Evolutionary conservation across 2,888 invertebrate genomes (phyloP), one percentile per base, ranked within the genome.

Genomic region (Lasius platythorax): DNA sequence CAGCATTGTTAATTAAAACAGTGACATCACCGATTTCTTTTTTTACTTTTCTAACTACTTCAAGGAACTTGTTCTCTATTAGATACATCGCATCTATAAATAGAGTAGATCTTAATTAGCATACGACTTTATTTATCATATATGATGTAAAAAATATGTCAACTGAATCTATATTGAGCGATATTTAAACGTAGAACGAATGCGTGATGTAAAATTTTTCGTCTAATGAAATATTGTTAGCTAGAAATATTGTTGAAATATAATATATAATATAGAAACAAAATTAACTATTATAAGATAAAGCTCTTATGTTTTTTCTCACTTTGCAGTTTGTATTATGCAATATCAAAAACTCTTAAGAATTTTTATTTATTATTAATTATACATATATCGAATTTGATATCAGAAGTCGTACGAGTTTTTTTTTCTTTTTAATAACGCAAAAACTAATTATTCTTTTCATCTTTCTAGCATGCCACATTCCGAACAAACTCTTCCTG

Each of bases 1-100:
- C 98, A 0, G 98, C 98, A 95, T 98, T 98, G 95, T 98, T 98
- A 8, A 98, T 96, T 82, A 98, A 95, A 92, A 98, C 97, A 0
- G 97, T 97, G 4, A 98, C 96, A 74, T 97, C 96, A 0, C 98
- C 98, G 0, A 98, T 96, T 89, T 98, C 97, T 11, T 95, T 94
- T 72, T 96, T 96, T 1, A 98, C 96, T 92, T 96, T 96, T 74
- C 96, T 96, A 0, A 97, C 97, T 68, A 97, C 93, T 28, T 95
- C 95, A 74, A 96, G 95, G 1, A n/a, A 98, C 97, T 30, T 96
- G 96, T 0, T 96, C 96, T 28, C 97, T 96, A 88, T 96, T 96
- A 4, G 97, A 96, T 0, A 98, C 97, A 95, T 98, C 98, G 92
- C 98, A 97, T 89, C 97, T 97, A 93, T 76, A 63, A 63, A 61